These are phyloP conservation scores for Trypoxylus dichotomus DNA, from an alignment of 1,140 invertebrate species.

Conservation along the genomic window DNA sequence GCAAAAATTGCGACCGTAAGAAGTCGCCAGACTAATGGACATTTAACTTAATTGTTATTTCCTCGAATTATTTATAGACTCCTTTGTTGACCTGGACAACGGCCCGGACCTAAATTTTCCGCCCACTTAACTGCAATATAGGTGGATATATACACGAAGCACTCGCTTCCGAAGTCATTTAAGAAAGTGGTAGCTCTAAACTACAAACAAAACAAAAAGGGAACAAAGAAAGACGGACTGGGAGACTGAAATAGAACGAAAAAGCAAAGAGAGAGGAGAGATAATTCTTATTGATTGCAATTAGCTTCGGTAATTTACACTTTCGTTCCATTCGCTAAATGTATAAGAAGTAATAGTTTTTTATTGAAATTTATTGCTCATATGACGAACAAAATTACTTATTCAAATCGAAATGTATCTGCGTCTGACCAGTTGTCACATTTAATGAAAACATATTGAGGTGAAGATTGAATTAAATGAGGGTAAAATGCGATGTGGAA, in stretches of 20 bases:
- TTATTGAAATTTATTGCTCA: background rate
- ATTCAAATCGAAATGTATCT: background rate
- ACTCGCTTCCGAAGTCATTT: background rate
- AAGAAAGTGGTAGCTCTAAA: background rate
- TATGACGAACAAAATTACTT: background rate
- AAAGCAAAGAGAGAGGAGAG: background rate
- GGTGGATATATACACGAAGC: background rate
- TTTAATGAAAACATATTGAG: background rate
- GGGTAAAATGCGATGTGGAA: background rate
- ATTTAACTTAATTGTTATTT: constrained; percentile 12
- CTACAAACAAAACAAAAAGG: background rate
- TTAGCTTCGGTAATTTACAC: background rate
- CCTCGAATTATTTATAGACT: constrained; percentile 12
- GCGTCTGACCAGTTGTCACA: background rate
- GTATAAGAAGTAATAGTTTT: background rate
- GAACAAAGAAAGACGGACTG: background rate
- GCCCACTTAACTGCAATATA: background rate
- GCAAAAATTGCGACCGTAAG: background rate
- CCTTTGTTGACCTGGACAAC: background rate
- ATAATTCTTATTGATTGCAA: constrained; percentile 1
- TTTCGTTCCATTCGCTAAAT: background rate
- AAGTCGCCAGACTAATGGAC: constrained; percentile 1
- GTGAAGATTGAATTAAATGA: background rate
- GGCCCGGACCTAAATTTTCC: background rate
- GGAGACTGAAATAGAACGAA: background rate